Evolutionary conservation across 2,797 vertebrate species (phyloP).

Genomic region (Perodicticus potto): DNA sequence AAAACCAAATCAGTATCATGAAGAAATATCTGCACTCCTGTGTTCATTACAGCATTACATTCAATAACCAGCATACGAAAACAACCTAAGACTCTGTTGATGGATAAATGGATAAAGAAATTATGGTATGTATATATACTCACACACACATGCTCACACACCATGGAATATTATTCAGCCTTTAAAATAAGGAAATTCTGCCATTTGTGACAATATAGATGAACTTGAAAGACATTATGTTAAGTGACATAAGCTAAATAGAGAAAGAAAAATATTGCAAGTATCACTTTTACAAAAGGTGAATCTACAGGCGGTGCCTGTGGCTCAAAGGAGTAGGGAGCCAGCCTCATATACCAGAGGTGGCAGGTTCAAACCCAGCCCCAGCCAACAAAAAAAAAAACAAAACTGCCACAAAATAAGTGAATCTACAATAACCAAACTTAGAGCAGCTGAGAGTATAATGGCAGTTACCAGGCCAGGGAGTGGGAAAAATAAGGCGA

Average conservation of each 20-base stretch:
- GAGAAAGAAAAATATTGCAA: not conserved
- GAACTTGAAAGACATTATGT: not conserved
- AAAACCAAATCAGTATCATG: not conserved
- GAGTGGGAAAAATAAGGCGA: not conserved
- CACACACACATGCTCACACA: not conserved
- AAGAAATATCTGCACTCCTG: not conserved
- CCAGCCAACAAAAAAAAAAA: too few species aligned
- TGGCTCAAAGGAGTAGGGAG: too few species aligned
- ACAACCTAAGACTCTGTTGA: not conserved
- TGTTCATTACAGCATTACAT: not conserved
- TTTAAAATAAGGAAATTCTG: not conserved
- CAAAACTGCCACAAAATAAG: too few species aligned
- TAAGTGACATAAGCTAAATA: not conserved
- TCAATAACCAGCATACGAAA: not conserved
- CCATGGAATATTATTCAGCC: not conserved
- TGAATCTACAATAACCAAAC: not conserved
- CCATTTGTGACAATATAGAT: not conserved
- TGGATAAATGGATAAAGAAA: not conserved
- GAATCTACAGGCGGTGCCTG: not conserved
- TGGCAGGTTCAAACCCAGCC: too few species aligned
- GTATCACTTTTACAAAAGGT: not conserved
- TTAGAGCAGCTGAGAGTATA: not conserved
- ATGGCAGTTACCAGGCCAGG: not conserved
- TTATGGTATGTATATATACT: rapidly evolving
- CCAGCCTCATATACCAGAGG: too few species aligned